A percentile compares a stretch with the other conserved stretches of the same genome.
phyloP scores from a whole-genome alignment of 1,140 invertebrate species.

The Aricia agestis region DNA sequence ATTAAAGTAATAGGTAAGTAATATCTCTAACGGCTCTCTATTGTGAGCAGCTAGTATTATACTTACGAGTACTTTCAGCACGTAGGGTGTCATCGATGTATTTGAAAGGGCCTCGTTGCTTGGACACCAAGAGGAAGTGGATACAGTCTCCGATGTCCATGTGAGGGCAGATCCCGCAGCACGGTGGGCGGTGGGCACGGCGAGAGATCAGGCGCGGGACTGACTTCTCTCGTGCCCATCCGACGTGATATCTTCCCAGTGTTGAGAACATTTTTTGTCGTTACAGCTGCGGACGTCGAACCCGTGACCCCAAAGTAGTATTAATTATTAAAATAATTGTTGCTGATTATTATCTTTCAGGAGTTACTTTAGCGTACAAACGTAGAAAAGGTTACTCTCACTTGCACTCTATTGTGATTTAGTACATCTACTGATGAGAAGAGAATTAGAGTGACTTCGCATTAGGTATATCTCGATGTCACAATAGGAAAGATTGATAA shows the following conservation, averaged over 20 bases:
- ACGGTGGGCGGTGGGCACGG: neutral
- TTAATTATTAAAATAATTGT: neutral
- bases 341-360: too few species aligned
- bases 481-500: too few species aligned
- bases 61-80: neutral
- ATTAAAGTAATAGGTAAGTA: neutral
- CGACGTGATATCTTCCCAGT: neutral
- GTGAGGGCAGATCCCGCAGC: neutral
- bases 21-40: too few species aligned
- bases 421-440: too few species aligned
- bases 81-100: neutral
- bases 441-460: too few species aligned
- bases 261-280: neutral
- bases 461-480: too few species aligned
- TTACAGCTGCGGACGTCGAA: neutral
- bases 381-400: too few species aligned
- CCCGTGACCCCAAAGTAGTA: neutral
- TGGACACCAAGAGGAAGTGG: neutral
- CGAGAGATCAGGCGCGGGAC: neutral
- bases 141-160: neutral
- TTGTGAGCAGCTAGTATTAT: neutral
- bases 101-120: neutral
- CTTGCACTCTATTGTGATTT: too few species aligned
- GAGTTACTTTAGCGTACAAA: too few species aligned
- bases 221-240: neutral